Percentiles rank a stretch among this genome's conserved stretches.
Evolutionary conservation across 2,888 invertebrate species (phyloP).

Genomic region (Liodrosophila aerea): DNA sequence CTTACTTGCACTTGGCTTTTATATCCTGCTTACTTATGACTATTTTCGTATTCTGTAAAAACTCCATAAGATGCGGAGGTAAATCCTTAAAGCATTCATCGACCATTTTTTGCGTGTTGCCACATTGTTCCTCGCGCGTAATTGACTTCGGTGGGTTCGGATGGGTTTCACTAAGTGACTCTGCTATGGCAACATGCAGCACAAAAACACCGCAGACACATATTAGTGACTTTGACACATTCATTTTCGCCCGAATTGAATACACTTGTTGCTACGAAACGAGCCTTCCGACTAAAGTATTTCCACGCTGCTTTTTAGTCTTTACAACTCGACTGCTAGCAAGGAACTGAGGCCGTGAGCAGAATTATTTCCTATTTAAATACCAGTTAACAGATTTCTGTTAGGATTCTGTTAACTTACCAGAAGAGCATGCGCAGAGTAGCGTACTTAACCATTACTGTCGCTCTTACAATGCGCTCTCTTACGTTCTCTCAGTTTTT

Average conservation of each 20-base stretch:
- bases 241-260: constrained; percentile 10
- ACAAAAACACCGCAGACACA: constrained; percentile 8
- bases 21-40: constrained; percentile 80
- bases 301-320: constrained; percentile 10
- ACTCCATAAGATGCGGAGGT: constrained; percentile 80
- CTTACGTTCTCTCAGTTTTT: too few relatives aligned
- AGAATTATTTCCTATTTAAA: constrained; percentile 26
- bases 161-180: constrained; percentile 28
- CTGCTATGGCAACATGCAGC: constrained; percentile 16
- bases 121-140: constrained; percentile 64
- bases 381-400: constrained; percentile 28
- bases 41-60: constrained; percentile 78
- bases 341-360: constrained; percentile 39
- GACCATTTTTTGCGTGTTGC: constrained; percentile 78
- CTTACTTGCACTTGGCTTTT: constrained; percentile 81
- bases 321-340: constrained; percentile 25
- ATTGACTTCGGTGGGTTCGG: constrained; percentile 22
- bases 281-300: not conserved
- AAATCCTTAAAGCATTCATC: constrained; percentile 81
- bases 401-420: constrained; percentile 44
- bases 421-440: constrained; percentile 15
- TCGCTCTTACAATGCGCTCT: too few relatives aligned
- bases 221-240: constrained; percentile 10
- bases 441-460: too few relatives aligned
- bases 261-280: constrained; percentile 59